Conservation (phyloP, 2,113 vertebrate genomes). For the Microtus ochrogaster region DNA sequence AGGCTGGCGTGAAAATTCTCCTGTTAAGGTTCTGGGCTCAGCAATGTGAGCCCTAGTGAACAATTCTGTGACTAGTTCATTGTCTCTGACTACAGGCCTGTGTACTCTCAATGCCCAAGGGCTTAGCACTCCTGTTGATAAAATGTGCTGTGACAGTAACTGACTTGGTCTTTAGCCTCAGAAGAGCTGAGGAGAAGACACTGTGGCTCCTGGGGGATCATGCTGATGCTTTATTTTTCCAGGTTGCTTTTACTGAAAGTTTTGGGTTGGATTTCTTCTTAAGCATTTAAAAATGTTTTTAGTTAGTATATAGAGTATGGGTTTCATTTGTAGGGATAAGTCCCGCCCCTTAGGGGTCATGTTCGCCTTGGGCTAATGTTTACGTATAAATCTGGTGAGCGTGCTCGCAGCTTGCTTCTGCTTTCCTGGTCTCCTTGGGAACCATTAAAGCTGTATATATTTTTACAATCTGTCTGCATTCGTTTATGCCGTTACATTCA, state of each 20-base stretch:
- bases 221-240: background rate
- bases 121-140: background rate
- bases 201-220: background rate
- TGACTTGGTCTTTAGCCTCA: slow-evolving; percentile 36
- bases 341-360: too few species aligned
- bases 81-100: background rate
- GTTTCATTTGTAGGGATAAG: background rate
- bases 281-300: background rate
- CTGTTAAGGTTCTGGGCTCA: background rate
- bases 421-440: too few species aligned
- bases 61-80: background rate
- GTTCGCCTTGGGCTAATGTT: too few species aligned
- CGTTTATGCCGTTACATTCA: too few species aligned
- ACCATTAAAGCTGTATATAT: too few species aligned
- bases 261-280: background rate
- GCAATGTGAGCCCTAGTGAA: background rate
- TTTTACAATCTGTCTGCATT: too few species aligned
- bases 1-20: background rate
- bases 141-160: background rate
- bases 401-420: too few species aligned
- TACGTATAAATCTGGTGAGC: too few species aligned
- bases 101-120: background rate
- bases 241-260: slow-evolving; percentile 37
- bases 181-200: background rate
- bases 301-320: background rate